A percentile compares a stretch with the other conserved stretches of the same genome.
Conservation (phyloP, 92 coral and sea anemone species). For the Heteractis magnifica region DNA sequence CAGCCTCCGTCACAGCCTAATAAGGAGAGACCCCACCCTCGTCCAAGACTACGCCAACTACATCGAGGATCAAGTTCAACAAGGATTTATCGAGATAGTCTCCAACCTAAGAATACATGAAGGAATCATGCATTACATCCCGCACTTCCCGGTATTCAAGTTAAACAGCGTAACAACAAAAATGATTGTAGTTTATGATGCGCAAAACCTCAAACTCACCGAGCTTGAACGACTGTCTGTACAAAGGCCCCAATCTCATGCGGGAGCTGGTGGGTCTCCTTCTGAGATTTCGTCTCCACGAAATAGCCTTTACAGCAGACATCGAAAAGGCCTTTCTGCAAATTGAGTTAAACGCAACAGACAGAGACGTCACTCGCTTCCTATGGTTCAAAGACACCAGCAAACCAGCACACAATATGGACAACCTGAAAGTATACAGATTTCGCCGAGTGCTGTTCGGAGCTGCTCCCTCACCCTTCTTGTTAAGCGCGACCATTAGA, state of each 20-base stretch:
- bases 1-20: too few species aligned
- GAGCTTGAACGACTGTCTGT: conserved; percentile 18
- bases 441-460: conserved; percentile 45
- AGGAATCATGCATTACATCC: too few species aligned
- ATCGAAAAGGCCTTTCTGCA: too few species aligned
- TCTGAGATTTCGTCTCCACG: conserved; percentile 26
- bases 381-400: conserved; percentile 28
- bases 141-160: too few species aligned
- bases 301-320: too few species aligned
- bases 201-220: conserved; percentile 18
- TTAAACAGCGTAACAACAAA: background rate
- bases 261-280: conserved; percentile 21
- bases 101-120: too few species aligned
- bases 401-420: conserved; percentile 9
- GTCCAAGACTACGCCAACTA: too few species aligned
- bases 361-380: conserved; percentile 41
- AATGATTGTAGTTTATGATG: background rate
- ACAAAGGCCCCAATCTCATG: background rate
- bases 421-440: conserved; percentile 21
- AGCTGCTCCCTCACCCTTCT: conserved; percentile 43
- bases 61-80: too few species aligned
- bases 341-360: background rate
- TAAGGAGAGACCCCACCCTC: too few species aligned
- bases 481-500: conserved; percentile 42
- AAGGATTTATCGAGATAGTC: too few species aligned